Evolutionary conservation across 2,113 vertebrate species (phyloP).

Genomic region (Oxyruncus cristatus): DNA sequence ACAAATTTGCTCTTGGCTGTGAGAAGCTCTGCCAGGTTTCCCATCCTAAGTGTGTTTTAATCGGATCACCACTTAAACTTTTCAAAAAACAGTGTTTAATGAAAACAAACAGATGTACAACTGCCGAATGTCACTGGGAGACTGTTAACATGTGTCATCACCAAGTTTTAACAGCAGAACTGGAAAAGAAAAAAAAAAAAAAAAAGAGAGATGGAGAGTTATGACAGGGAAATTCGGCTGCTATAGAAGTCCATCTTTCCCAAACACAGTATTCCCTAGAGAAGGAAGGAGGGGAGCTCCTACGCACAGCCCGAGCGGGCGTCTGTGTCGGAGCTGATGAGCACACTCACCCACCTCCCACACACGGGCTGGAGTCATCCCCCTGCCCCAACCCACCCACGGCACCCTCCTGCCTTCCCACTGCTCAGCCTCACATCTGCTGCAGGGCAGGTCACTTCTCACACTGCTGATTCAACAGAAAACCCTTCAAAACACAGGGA

Average conservation of each 20-base stretch:
- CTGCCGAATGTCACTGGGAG: not conserved
- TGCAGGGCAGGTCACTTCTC: not conserved
- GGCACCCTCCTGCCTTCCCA: not conserved
- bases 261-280: not conserved
- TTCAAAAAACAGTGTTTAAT: constrained; percentile 28
- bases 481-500: accelerated
- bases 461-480: not conserved
- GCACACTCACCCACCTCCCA: not conserved
- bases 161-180: constrained; percentile 19
- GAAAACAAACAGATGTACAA: constrained; percentile 48
- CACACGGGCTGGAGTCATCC: not conserved
- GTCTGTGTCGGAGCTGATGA: accelerated
- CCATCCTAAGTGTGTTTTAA: constrained; percentile 26
- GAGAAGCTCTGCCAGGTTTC: constrained; percentile 21
- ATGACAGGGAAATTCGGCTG: not conserved
- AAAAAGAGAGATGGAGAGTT: not conserved
- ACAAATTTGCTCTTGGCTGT: constrained; percentile 44
- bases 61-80: constrained; percentile 14
- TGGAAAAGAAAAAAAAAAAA: not conserved
- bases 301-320: accelerated
- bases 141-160: constrained; percentile 40
- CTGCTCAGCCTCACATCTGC: not conserved
- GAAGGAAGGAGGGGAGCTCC: not conserved
- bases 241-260: constrained; percentile 18
- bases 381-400: no score